These are phyloP conservation scores for Dichetophora obliterata DNA, from an alignment of 2,888 invertebrate species.

Conservation along the genomic window DNA sequence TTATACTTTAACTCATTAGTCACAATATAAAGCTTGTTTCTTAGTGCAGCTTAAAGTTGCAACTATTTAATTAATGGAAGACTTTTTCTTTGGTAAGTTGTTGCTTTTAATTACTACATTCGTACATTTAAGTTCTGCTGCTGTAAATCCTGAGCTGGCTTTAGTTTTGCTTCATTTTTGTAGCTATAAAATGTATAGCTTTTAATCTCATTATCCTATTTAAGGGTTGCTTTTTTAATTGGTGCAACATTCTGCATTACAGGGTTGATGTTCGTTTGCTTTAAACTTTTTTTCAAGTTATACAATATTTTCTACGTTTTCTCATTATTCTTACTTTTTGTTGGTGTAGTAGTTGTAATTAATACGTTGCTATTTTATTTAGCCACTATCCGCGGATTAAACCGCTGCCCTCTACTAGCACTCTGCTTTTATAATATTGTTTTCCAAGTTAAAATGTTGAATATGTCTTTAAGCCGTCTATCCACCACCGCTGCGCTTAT, in stretches of 20 bases:
- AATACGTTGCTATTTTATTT: neutral
- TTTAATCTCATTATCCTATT: conserved; percentile 40
- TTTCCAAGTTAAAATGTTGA: too few relatives aligned
- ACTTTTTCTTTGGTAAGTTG: conserved; percentile 71
- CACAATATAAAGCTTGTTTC: conserved; percentile 26
- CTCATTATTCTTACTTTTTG: conserved; percentile 28
- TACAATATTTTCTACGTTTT: conserved; percentile 41
- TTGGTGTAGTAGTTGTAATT: too few relatives aligned
- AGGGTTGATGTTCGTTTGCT: conserved; percentile 2
- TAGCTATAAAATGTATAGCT: neutral
- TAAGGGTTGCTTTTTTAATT: conserved; percentile 3
- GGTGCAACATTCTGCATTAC: neutral
- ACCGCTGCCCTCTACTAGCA: conserved; percentile 36
- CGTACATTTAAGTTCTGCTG: neutral
- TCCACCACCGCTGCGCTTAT: conserved; percentile 22
- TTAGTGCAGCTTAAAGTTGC: conserved; percentile 21
- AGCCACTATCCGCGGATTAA: neutral
- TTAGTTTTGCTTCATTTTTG: neutral
- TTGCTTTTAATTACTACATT: conserved; percentile 54
- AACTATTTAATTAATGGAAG: conserved; percentile 67
- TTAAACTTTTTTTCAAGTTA: conserved; percentile 22
- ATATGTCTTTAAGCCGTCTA: neutral
- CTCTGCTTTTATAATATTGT: neutral
- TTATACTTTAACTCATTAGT: neutral
- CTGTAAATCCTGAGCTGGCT: neutral